Evolutionary conservation across 2,888 invertebrate genomes (phyloP).

Genomic region (Parelbella ahira): DNA sequence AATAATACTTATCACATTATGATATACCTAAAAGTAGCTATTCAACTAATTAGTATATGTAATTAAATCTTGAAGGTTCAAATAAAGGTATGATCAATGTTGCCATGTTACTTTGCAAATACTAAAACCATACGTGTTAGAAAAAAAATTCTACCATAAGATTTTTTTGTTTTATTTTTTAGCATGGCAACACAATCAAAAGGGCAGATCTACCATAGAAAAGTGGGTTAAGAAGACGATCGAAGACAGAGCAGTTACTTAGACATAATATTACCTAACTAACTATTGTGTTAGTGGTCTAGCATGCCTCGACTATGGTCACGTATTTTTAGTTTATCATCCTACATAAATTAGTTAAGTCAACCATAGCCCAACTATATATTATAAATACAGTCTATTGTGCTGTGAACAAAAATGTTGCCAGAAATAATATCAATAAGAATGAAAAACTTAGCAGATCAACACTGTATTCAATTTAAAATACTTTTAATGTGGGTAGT

Average conservation of each 20-base stretch:
- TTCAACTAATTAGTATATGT: conserved; percentile 10
- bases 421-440: too few relatives aligned
- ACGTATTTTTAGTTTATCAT: conserved; percentile 46
- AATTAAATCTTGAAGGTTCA: conserved; percentile 11
- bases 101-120: conserved; percentile 14
- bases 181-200: conserved; percentile 58
- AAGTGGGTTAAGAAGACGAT: conserved; percentile 10
- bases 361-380: conserved; percentile 70
- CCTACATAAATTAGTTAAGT: conserved; percentile 33
- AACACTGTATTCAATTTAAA: too few relatives aligned
- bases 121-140: too few relatives aligned
- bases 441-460: not conserved
- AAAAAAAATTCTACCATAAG: too few relatives aligned
- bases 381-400: conserved; percentile 38
- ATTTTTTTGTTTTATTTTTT: too few relatives aligned
- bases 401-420: conserved; percentile 48
- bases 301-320: conserved; percentile 71
- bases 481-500: too few relatives aligned
- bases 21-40: conserved; percentile 12
- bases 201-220: conserved; percentile 44
- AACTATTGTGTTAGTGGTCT: conserved; percentile 65
- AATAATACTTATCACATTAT: too few relatives aligned
- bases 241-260: conserved; percentile 3
- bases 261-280: conserved; percentile 6
- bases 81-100: conserved; percentile 14